Evolutionary conservation across 2,797 vertebrate genomes (phyloP), one percentile per base, ranked within the genome.

Genomic region (Bradypodion ventrale): DNA sequence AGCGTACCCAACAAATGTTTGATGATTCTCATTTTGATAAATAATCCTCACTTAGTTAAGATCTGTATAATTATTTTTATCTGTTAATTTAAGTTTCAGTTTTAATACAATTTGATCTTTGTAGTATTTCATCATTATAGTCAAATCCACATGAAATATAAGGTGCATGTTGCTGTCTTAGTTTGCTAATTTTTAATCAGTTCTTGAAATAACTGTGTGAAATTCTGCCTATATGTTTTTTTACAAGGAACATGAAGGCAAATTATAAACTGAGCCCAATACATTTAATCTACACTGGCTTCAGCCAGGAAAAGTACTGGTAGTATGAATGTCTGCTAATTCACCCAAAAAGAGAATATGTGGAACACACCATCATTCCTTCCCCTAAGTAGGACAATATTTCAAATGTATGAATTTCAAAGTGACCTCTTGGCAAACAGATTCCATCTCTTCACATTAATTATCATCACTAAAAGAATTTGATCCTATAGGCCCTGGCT

Each of bases 401-500:
- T 68, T 5, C 1, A 37, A 4, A 42, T 75, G 27, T 19, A 75
- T 5, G 29, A 82, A 87, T 42, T 46, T 62, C 25, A 35, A 65
- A 49, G 4, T 62, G 29, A 74, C 21, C 69, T 59, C 37, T 69
- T 59, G 19, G 29, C 37, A 35, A 27, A n/a, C 27, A 29, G 32
- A 60, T 10, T 40, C 40, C 69, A 74, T 82, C 3, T 19, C 46
- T 66, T 66, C 12, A 66, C 19, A 65, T 68, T 83, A 66, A 75
- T 75, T 75, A 75, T n/a, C 16, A 83, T 40, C 62, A 52, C 32
- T 40, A 83, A 75, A 44, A 75, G 27, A 75, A 42, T 35, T 68
- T 13, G 25, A 56, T 76, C 73, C 46, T 68, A 83, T 75, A 66
- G 73, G 73, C 13, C 16, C 5, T 42, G 62, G 46, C 23, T 27